Evolutionary conservation across 1,140 invertebrate species (phyloP).

Genomic region (Bombus sibiricus): DNA sequence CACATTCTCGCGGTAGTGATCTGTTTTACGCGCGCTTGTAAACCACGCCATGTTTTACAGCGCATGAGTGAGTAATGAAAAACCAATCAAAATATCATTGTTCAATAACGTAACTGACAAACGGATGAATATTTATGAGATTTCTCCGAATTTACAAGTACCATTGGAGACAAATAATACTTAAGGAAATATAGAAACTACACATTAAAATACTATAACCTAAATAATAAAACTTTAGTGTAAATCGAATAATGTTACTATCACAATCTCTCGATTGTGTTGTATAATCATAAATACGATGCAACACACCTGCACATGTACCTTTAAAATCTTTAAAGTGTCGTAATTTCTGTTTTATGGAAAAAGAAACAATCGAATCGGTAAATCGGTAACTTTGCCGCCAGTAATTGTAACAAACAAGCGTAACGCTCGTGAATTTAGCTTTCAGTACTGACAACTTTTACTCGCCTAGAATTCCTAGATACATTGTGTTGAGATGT

Average conservation of each 20-base stretch:
- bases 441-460: neutral
- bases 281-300: neutral
- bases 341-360: neutral
- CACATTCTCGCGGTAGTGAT: neutral
- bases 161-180: too few relatives aligned
- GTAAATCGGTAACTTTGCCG: conserved; percentile 2
- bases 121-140: neutral
- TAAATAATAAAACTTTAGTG: neutral
- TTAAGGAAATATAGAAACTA: too few relatives aligned
- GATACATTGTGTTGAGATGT: too few relatives aligned
- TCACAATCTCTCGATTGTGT: too few relatives aligned
- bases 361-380: neutral
- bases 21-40: neutral
- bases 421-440: neutral
- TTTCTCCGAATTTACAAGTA: neutral
- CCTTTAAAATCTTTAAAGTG: neutral
- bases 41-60: too few relatives aligned
- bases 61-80: neutral
- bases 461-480: neutral
- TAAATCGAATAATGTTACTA: neutral
- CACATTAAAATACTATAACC: neutral
- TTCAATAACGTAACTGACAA: too few relatives aligned
- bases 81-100: neutral
- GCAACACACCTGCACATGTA: neutral
- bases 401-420: neutral